These are phyloP conservation scores for Tricholaema leucomelas DNA, from an alignment of 2,113 vertebrate genomes.

Conservation along the genomic window DNA sequence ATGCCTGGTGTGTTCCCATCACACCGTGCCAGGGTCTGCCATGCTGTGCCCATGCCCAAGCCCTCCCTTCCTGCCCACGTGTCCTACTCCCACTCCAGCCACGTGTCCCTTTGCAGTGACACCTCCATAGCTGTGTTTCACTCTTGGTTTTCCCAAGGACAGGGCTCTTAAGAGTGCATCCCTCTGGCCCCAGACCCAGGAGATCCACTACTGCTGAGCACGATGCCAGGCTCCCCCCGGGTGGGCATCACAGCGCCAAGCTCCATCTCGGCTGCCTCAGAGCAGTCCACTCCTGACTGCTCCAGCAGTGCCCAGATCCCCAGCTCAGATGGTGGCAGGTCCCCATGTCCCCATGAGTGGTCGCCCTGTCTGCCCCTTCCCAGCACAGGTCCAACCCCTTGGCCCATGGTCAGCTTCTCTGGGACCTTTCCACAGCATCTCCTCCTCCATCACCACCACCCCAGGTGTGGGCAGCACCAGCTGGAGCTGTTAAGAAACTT, in stretches of 20 bases:
- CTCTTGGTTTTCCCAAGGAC: background rate
- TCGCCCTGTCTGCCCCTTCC: background rate
- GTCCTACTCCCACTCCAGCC: background rate
- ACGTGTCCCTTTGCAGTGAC: background rate
- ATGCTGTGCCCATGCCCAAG: rapidly evolving
- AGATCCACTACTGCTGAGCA: background rate
- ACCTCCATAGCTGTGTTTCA: background rate
- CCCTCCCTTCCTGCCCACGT: background rate
- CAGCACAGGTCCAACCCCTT: background rate
- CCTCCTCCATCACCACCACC: background rate
- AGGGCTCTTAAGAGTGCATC: rapidly evolving
- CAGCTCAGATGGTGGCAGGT: background rate
- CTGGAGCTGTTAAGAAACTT: background rate
- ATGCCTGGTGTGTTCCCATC: background rate
- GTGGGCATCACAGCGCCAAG: rapidly evolving
- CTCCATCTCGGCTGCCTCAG: background rate
- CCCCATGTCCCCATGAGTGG: rapidly evolving
- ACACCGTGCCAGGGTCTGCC: rapidly evolving
- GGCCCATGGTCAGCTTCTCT: background rate
- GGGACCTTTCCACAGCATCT: background rate
- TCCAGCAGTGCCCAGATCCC: background rate
- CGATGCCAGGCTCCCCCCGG: rapidly evolving
- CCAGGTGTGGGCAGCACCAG: background rate
- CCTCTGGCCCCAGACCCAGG: background rate
- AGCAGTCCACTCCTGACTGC: background rate